Evolutionary conservation across 2,888 invertebrate species (phyloP), one percentile per base, ranked within the genome.

Genomic region (Germaria angustata): DNA sequence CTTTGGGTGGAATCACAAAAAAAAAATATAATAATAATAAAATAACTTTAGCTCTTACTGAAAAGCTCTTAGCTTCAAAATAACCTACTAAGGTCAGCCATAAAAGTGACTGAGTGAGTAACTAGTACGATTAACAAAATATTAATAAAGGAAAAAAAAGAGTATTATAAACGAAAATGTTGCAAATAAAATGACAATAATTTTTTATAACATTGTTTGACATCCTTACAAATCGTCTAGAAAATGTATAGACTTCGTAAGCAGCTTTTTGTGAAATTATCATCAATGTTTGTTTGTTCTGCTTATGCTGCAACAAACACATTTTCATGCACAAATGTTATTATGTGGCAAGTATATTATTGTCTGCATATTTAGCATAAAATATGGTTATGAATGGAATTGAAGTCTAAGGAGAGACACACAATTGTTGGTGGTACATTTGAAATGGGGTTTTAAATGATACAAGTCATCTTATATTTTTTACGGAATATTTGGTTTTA

Each of bases 191-290:
- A 89, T 87, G 87, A 88, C 89, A 87, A 87, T 88, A 88, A 88
- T 88, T 88, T 88, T 88, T 88, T 88, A 88, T 87, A 87, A 87
- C 87, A 89, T 88, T 89, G 89, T 88, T 85, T 88, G 88, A 87
- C 88, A 88, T 89, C 87, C 65, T 72, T 72, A 75, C 73, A 80
- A 68, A 75, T 61, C 63, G 69, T 55, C 46, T 55, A 32, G 55
- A 36, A 68, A 36, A 68, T 46, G 44, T 63, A 32, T 15, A 15
- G 22, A 46, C 39, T 53, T 11, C 13, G 13, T 77, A 73, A 73
- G 80, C 73, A 63, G 80, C 66, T 81, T 76, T 71, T 65, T 36
- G 28, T 39, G 72, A 77, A 81, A 81, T 77, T 61, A 73, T 81
- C 77, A 73, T 63, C 73, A 63, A 73, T 81, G 81, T 69, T 76